A percentile compares a stretch with the other conserved stretches of the same genome.
Conservation (phyloP, 2,113 vertebrate genomes). For the Elephas maximus region DNA sequence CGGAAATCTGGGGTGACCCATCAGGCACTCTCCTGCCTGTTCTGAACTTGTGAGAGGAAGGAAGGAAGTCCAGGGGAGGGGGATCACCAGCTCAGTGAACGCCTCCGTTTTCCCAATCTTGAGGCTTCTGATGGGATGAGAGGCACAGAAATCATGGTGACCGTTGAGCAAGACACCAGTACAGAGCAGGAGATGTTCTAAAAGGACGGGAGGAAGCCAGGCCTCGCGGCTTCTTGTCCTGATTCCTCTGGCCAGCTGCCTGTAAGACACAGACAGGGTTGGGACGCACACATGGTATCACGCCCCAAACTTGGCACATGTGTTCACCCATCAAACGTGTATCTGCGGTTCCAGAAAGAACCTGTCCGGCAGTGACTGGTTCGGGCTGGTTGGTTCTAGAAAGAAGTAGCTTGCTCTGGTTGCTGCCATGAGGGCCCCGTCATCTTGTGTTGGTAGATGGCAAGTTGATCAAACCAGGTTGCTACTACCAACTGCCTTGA, state of each 20-base stretch:
- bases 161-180: fast-evolving
- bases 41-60: background rate
- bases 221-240: fast-evolving
- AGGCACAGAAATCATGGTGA: too few species aligned
- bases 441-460: fast-evolving
- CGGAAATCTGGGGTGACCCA: background rate
- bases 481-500: background rate
- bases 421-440: fast-evolving
- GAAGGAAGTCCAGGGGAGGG: background rate
- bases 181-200: fast-evolving
- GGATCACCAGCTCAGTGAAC: fast-evolving
- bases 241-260: background rate
- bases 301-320: fast-evolving
- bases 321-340: fast-evolving
- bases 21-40: fast-evolving
- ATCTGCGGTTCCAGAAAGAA: background rate
- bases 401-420: fast-evolving
- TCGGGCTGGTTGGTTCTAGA: background rate
- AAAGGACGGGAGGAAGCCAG: background rate
- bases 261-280: background rate
- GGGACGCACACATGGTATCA: fast-evolving
- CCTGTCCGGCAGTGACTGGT: fast-evolving
- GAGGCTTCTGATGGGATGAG: fast-evolving
- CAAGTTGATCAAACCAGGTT: fast-evolving
- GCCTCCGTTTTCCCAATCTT: background rate